Percentiles rank a stretch among this genome's conserved stretches.
phyloP scores from a whole-genome alignment of 2,888 invertebrate species.

The Exocentrus adspersus region DNA sequence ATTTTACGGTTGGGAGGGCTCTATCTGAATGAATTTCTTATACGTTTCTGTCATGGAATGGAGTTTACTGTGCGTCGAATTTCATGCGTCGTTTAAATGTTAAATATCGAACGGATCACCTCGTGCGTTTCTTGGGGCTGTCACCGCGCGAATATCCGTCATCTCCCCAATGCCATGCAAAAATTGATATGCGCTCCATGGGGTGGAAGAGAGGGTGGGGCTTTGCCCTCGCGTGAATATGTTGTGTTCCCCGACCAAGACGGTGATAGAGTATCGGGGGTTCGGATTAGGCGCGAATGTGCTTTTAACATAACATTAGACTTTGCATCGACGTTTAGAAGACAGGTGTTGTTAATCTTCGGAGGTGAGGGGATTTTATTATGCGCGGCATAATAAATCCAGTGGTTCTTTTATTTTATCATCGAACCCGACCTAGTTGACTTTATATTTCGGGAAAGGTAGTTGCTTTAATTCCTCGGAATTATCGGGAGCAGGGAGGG shows the following conservation, averaged over 20 bases:
- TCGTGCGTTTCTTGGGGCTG: constrained; percentile 21
- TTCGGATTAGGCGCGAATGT: constrained; percentile 5
- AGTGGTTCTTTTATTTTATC: too few species aligned
- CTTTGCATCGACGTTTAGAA: not conserved
- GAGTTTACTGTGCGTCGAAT: too few species aligned
- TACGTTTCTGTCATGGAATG: too few species aligned
- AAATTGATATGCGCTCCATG: constrained; percentile 30
- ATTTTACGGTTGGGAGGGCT: too few species aligned
- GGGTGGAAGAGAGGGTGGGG: constrained; percentile 9
- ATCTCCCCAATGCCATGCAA: constrained; percentile 24
- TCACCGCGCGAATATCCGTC: constrained; percentile 24
- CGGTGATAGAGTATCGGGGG: constrained; percentile 12
- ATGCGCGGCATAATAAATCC: too few species aligned
- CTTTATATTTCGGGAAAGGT: too few species aligned
- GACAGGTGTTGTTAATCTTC: constrained; percentile 1
- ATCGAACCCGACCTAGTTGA: too few species aligned
- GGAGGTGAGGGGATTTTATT: too few species aligned
- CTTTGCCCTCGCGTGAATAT: not conserved
- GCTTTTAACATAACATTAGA: constrained; percentile 14
- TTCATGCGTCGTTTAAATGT: constrained; percentile 21
- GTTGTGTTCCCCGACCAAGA: too few species aligned
- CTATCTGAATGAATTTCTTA: too few species aligned
- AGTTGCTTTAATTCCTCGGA: constrained; percentile 10
- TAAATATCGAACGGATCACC: constrained; percentile 6
- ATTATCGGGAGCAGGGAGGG: constrained; percentile 3